Evolutionary conservation across 1,140 invertebrate species (phyloP), one percentile per base, ranked within the genome.

Genomic region (Apis mellifera): DNA sequence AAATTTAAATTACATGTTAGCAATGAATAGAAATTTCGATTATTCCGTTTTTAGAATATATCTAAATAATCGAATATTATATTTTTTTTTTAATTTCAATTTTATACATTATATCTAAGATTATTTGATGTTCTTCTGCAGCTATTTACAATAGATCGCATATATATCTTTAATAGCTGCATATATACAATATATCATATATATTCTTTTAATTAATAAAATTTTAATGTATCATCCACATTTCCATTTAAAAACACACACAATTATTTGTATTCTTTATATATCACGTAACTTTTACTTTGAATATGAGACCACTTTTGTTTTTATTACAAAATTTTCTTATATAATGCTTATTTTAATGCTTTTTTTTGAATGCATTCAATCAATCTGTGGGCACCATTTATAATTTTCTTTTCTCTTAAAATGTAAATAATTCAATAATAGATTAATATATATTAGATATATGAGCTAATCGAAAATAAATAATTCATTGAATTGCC

Each of bases 401-500:
- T 54, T 69, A 76, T 26, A 84, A n/a, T 73, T 71, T 62, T 71
- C 65, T 78, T 60, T 59, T 75, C 50, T 82, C 74, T 73, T 70
- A 82, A 64, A 57, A 73, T 60, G 42, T 86, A 86, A 82, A 84
- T 78, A 85, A 87, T 76, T 88, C 73, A 82, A 86, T 87, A 83
- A 85, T 88, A 79, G 78, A 89, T 80, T 82, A 77, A 76, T 84
- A 79, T 82, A 54, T 21, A 73, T 64, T 70, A 62, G 62, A 81
- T 85, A n/a, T 81, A 84, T 84, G 72, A 54, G 75, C 71, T 90
- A 87, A 86, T 77, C 68, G 84, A 88, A 78, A 88, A 86, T 88
- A 89, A 88, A 89, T 88, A 86, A 76, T 83, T 87, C 68, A 72
- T 21, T 65, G 77, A 88, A 84, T 89, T 83, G 80, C 84, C 74